Base-by-base conservation (phyloP, 23 tunicate species). In the Ascidia mentula region DNA sequence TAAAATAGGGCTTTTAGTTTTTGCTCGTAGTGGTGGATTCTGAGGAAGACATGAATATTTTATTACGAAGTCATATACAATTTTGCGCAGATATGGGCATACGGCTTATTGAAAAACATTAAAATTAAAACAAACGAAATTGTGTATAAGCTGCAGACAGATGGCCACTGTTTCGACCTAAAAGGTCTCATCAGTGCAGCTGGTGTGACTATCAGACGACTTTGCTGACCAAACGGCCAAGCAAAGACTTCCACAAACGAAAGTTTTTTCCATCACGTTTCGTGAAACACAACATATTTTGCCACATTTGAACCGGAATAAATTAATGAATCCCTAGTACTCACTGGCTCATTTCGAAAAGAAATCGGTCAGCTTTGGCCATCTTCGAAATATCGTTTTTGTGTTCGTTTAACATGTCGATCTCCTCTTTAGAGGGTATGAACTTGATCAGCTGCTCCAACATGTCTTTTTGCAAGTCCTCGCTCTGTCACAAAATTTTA, bases 381-480 rank as follows among this genome's bases (percentile, higher is more conserved):
- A 96, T 82, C 42, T 88, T 84, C 32, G 34, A 40, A 22, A 82
- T 31, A 35, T 96, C 99, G 18, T 70, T 38, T 4, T 81, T 59
- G 40, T 96, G 92, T 71, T 96, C 97, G 34, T 84, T 77, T 32
- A 96, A 76, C 94, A 93, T 85, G 81, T 96, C 99, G 24, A 73
- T 81, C 80, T 96, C 99, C 53, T 96, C 99, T 69, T 96, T 96
- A 9, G 94, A 84, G 1, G 99, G 99, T 32, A 96, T 82, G 73
- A 73, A 96, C 79, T 96, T 96, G 82, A 96, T 77, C 84, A 96
- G 77, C 61, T 96, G 99, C 79, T 96, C 99, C 61, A 91, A 74
- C 99, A 96, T 91, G 42, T 96, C 99, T 45, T 88, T 93, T 69
- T 86, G 99, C 33, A 96, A 39, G 40, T 87, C 87, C 38, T 96